Conservation (phyloP, 2,888 invertebrate genomes). For the Rhingia rostrata region DNA sequence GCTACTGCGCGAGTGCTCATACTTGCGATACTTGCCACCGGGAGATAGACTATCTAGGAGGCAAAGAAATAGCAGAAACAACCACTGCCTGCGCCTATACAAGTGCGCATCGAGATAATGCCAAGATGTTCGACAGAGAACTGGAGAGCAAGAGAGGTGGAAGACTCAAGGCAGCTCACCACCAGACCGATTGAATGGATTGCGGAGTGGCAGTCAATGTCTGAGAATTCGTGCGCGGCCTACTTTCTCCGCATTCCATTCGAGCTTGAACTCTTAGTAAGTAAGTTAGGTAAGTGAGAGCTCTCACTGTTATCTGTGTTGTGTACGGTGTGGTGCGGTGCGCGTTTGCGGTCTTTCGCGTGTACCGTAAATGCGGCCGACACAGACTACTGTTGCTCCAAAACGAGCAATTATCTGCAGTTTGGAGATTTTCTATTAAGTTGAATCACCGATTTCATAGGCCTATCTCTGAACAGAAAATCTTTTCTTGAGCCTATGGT, state of each 20-base stretch:
- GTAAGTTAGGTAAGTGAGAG: conserved; percentile 74
- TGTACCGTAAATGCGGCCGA: conserved; percentile 68
- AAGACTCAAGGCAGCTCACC: conserved; percentile 52
- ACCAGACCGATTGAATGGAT: conserved; percentile 75
- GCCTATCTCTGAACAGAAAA: not conserved
- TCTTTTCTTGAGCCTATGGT: conserved; percentile 13
- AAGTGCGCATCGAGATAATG: conserved; percentile 15
- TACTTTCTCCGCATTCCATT: conserved; percentile 83
- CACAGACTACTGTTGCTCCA: conserved; percentile 55
- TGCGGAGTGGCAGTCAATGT: conserved; percentile 76
- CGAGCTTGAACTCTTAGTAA: conserved; percentile 71
- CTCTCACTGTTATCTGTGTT: conserved; percentile 59
- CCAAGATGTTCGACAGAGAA: conserved; percentile 14
- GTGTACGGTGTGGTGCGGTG: conserved; percentile 16
- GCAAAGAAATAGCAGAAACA: not conserved
- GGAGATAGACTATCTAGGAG: conserved; percentile 41
- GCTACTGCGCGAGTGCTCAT: conserved; percentile 7
- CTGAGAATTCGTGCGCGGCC: conserved; percentile 81
- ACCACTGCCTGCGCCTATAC: not conserved
- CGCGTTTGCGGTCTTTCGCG: conserved; percentile 65
- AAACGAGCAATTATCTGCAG: conserved; percentile 62
- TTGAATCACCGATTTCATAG: conserved; percentile 18
- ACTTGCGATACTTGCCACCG: not conserved
- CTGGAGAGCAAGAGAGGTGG: conserved; percentile 19
- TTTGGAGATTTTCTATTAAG: conserved; percentile 58